These are phyloP conservation scores for Ispidina lecontei DNA, from an alignment of 2,797 vertebrate genomes.

Conservation along the genomic window DNA sequence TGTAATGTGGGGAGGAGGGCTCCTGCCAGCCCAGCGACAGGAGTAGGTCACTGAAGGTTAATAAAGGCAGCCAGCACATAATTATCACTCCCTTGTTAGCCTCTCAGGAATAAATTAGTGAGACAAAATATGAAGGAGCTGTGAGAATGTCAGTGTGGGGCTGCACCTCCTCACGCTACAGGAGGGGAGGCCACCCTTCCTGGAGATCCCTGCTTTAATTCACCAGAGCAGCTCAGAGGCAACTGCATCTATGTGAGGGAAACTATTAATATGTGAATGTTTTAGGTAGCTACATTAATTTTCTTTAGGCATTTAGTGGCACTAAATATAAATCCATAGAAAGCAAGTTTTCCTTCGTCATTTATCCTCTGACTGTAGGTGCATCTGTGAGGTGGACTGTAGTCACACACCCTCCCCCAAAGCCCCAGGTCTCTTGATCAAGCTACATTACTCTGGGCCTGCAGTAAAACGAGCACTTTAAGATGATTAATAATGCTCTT, in stretches of 20 bases:
- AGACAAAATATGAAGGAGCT: not conserved
- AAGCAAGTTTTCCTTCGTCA: not conserved
- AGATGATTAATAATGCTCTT: slow-evolving; percentile 35
- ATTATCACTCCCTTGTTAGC: slow-evolving; percentile 25
- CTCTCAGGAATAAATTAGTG: slow-evolving; percentile 36
- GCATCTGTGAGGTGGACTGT: not conserved
- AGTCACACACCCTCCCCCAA: not conserved
- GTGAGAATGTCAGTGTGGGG: not conserved
- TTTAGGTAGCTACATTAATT: not conserved
- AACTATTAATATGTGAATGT: not conserved
- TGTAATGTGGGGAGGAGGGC: not conserved
- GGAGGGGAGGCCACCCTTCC: not conserved
- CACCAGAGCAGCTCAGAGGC: not conserved
- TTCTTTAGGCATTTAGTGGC: not conserved
- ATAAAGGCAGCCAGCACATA: slow-evolving; percentile 21
- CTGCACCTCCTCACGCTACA: not conserved
- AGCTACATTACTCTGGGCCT: not conserved
- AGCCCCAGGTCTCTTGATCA: not conserved
- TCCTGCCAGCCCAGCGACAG: not conserved
- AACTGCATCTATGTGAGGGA: not conserved
- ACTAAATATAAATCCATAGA: not conserved
- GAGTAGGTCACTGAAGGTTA: slow-evolving; percentile 18
- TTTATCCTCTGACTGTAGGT: not conserved
- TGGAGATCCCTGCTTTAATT: not conserved
- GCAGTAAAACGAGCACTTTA: not conserved